Conservation (phyloP, 2,888 invertebrate genomes). For the Caenorhabditis panamensis region DNA sequence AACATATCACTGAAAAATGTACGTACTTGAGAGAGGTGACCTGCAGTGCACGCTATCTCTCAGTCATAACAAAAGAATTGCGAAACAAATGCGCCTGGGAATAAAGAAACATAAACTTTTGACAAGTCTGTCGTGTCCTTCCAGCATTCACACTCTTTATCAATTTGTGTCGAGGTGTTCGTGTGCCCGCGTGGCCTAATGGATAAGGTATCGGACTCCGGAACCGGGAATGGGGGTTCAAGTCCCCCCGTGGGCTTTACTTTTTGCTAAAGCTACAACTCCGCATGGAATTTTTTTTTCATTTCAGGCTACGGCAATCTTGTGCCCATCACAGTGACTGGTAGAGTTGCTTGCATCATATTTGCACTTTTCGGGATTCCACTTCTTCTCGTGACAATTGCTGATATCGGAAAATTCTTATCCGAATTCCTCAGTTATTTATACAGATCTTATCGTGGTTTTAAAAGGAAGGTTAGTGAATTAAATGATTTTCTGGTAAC, state of each 20-base stretch:
- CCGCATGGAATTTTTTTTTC: not conserved
- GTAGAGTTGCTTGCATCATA: constrained; percentile 80
- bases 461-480: constrained; percentile 76
- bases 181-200: constrained; percentile 1
- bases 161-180: too few species aligned
- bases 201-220: constrained; percentile 1
- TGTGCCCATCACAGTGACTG: constrained; percentile 77
- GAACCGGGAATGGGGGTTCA: constrained; percentile 13
- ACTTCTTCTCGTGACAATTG: constrained; percentile 80
- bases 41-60: too few species aligned
- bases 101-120: too few species aligned
- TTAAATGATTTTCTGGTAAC: not conserved
- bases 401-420: constrained; percentile 81
- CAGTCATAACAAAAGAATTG: too few species aligned
- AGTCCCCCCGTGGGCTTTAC: constrained; percentile 20
- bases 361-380: constrained; percentile 81
- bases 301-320: constrained; percentile 78
- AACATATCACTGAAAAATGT: too few species aligned
- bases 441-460: constrained; percentile 76
- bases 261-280: not conserved
- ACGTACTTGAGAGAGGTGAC: too few species aligned
- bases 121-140: too few species aligned
- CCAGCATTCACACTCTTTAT: too few species aligned
- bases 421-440: constrained; percentile 80
- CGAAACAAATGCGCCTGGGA: too few species aligned